phyloP scores from a whole-genome alignment of 92 coral and sea anemone species.

The Actinernus sp. region DNA sequence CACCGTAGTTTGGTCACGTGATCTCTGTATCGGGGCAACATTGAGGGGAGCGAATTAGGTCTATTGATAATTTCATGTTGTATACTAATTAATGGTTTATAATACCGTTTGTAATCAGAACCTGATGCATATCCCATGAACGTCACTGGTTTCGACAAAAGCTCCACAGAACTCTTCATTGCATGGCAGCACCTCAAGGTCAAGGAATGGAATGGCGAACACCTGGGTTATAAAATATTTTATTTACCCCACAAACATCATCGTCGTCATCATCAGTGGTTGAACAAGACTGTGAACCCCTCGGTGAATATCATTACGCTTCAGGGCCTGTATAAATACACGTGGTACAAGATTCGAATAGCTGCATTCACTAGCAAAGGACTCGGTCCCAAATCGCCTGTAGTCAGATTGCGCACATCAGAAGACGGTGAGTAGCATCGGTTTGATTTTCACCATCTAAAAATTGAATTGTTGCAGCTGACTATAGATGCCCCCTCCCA shows the following conservation, averaged over 20 bases:
- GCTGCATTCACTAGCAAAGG: constrained; percentile 94
- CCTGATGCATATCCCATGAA: constrained; percentile 75
- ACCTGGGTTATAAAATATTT: constrained; percentile 57
- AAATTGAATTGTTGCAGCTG: too few relatives aligned
- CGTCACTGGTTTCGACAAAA: constrained; percentile 66
- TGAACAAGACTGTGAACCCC: constrained; percentile 47
- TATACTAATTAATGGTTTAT: too few relatives aligned
- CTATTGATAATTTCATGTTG: too few relatives aligned
- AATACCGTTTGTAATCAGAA: constrained; percentile 38
- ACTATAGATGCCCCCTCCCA: too few relatives aligned
- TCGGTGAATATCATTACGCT: constrained; percentile 43
- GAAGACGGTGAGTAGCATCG: constrained; percentile 98
- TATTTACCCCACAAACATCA: constrained; percentile 18
- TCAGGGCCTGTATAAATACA: constrained; percentile 62
- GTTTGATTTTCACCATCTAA: too few relatives aligned
- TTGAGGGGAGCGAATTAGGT: too few relatives aligned
- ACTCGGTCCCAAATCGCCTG: constrained; percentile 79
- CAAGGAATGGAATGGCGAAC: constrained; percentile 67
- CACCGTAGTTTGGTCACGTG: too few relatives aligned
- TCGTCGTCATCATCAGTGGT: neutral
- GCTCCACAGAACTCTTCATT: constrained; percentile 85
- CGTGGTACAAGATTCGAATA: constrained; percentile 66
- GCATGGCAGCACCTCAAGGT: constrained; percentile 80
- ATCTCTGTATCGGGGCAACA: too few relatives aligned
- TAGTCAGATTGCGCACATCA: constrained; percentile 49